Base-by-base conservation (phyloP, 2,797 vertebrate genomes). In the Mallotus villosus region DNA sequence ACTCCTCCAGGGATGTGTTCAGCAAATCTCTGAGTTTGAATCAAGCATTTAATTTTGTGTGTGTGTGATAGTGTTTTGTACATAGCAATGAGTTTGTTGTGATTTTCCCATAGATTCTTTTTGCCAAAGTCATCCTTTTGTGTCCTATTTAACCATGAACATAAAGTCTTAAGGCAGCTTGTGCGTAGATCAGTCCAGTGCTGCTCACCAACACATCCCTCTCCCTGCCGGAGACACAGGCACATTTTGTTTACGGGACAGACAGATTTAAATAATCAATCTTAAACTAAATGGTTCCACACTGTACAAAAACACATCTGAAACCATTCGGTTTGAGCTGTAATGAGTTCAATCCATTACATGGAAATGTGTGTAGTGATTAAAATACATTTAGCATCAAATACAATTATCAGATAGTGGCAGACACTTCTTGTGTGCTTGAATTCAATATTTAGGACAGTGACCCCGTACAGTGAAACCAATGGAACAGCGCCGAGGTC, bases 91-190 rank as follows among this genome's bases (percentile, higher is more conserved):
- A 14, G 88, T 88, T 92, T 93, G 93, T 93, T 94, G 94, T 92
- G 92, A 92, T 93, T 90, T 91, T 88, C 85, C 87, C 87, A 87
- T 92, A 89, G 22, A 70, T 79, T 51, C 82, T 74, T 80, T 89
- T 92, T 88, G 90, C 89, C 90, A 92, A 92, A 90, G 75, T 81
- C 78, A 71, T 84, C 81, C 71, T 86, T 85, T 85, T n/a, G 46
- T 46, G 11, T 83, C 74, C 94, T 94, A 95, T 95, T 92, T 94
- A 94, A 95, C 93, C 91, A 92, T 93, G 88, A 81, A 92, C 90
- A 93, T 89, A 90, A 78, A 86, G 92, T 95, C 93, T 95, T 94
- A 94, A 85, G 90, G 93, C 90, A 85, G 88, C 91, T 75, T 22
- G 57, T 34, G 37, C 68, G 8, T 70, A 25, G 9, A 73, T 7